These are phyloP conservation scores for Aptenodytes forsteri DNA, from an alignment of 2,113 vertebrate species.

Conservation along the genomic window DNA sequence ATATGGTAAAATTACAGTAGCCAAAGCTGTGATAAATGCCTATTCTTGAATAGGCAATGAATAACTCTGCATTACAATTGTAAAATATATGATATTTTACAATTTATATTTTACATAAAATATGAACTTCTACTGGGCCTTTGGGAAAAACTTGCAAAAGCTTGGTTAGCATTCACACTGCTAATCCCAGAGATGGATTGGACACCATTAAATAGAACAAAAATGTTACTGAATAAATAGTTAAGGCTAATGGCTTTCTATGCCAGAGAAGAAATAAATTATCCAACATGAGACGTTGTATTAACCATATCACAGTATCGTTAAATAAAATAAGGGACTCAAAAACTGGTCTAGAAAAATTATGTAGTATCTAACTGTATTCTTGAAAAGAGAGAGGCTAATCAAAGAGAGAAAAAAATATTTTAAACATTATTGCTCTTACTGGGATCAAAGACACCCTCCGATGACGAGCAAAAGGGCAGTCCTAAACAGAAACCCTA, in stretches of 20 bases:
- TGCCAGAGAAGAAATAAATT: constrained; percentile 18
- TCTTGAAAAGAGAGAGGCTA: neutral
- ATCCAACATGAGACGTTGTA: neutral
- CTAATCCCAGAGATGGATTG: constrained; percentile 42
- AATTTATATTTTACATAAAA: constrained; percentile 43
- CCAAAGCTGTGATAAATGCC: constrained; percentile 4
- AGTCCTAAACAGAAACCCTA: neutral
- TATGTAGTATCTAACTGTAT: neutral
- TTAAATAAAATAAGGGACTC: neutral
- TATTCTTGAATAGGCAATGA: neutral
- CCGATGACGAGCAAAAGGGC: neutral
- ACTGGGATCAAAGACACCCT: neutral
- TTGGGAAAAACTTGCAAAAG: constrained; percentile 4
- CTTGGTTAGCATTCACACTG: neutral
- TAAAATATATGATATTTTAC: constrained; percentile 19
- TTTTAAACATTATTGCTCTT: neutral
- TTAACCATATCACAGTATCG: neutral
- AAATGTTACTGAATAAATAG: constrained; percentile 52
- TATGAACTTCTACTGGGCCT: constrained; percentile 8
- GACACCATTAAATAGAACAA: constrained; percentile 40
- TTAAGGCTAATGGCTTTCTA: constrained; percentile 36
- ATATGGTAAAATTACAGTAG: neutral
- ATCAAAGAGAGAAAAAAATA: neutral
- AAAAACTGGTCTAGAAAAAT: neutral
- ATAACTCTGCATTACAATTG: constrained; percentile 8